These are phyloP conservation scores for Buathra laborator DNA, from an alignment of 2,888 invertebrate genomes.

Conservation along the genomic window DNA sequence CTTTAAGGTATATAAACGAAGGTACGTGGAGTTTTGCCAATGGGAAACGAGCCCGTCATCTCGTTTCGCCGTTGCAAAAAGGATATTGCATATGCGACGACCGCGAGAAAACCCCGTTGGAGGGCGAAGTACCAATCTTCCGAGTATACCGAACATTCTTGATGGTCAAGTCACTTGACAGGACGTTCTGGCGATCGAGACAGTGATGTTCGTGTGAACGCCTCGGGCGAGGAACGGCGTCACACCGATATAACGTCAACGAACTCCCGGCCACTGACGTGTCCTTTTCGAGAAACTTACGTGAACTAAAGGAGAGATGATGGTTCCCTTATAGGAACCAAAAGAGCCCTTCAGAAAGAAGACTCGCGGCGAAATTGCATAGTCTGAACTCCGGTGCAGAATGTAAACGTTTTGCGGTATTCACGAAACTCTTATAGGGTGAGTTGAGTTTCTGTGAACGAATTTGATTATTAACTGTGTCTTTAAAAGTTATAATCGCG, in stretches of 20 bases:
- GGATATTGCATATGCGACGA: slow-evolving; percentile 15
- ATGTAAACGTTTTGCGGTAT: too few species aligned
- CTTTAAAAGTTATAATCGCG: too few species aligned
- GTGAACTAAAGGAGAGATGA: not conserved
- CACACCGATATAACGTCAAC: not conserved
- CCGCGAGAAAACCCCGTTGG: not conserved
- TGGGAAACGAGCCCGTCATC: slow-evolving; percentile 11
- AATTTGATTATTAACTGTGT: too few species aligned
- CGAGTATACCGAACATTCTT: slow-evolving; percentile 6
- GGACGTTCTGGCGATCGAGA: slow-evolving; percentile 11
- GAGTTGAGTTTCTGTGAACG: too few species aligned
- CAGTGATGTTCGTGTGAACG: slow-evolving; percentile 1
- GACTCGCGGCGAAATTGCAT: slow-evolving; percentile 7
- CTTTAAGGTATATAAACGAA: slow-evolving; percentile 8
- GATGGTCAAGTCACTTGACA: slow-evolving; percentile 17
- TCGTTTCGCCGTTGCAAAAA: not conserved
- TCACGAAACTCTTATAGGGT: too few species aligned
- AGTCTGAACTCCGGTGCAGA: not conserved
- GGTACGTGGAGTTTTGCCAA: not conserved
- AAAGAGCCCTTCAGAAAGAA: not conserved
- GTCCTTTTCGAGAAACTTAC: not conserved
- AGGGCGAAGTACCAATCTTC: slow-evolving; percentile 40
- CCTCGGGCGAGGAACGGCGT: not conserved
- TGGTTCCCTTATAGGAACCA: not conserved
- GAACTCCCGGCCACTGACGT: not conserved